Evolutionary conservation across 2,888 invertebrate genomes (phyloP).

Genomic region (Idaea biselata): DNA sequence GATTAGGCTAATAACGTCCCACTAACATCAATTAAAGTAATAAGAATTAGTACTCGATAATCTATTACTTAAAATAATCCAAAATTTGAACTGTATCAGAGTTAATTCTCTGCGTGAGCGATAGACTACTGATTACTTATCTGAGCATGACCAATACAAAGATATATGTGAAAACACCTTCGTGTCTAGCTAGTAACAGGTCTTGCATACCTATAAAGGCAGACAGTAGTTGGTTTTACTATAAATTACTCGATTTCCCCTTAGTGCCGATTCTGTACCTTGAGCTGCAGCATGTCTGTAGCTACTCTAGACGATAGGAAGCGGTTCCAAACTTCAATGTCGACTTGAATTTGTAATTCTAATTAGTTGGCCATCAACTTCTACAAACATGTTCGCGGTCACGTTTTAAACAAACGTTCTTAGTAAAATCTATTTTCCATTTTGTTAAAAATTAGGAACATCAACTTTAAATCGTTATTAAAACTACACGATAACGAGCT

Average conservation of each 20-base stretch:
- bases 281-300: not conserved
- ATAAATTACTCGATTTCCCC: not conserved
- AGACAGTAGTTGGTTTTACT: not conserved
- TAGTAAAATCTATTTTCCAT: not conserved
- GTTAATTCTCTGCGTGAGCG: conserved; percentile 48
- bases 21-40: not conserved
- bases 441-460: not conserved
- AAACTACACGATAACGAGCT: conserved; percentile 49
- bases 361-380: conserved; percentile 3
- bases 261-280: not conserved
- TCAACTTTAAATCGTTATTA: not conserved
- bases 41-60: not conserved
- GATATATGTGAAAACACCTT: not conserved
- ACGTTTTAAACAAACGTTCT: not conserved
- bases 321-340: not conserved
- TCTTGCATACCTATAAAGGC: not conserved
- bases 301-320: not conserved
- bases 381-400: not conserved
- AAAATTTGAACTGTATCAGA: not conserved
- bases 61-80: not conserved
- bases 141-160: not conserved
- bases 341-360: conserved; percentile 3
- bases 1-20: not conserved
- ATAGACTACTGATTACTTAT: conserved; percentile 42
- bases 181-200: not conserved